phyloP scores from a whole-genome alignment of 2,888 invertebrate species.

The Sphaerophoria taeniata region DNA sequence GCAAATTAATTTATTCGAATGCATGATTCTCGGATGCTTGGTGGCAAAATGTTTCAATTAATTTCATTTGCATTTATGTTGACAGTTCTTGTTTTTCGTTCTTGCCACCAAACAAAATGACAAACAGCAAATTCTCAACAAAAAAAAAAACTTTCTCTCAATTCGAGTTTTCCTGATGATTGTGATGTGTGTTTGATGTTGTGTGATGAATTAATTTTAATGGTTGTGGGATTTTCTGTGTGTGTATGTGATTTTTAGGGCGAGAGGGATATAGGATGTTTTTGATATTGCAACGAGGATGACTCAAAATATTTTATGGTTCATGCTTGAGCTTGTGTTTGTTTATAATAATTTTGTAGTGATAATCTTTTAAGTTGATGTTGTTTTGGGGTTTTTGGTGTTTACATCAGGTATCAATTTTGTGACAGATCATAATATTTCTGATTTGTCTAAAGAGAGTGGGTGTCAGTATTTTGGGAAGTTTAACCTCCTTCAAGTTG shows the following conservation, averaged over 20 bases:
- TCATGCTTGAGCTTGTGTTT: not conserved
- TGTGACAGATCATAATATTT: slow-evolving; percentile 64
- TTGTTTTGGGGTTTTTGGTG: slow-evolving; percentile 31
- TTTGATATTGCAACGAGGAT: not conserved
- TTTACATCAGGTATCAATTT: slow-evolving; percentile 57
- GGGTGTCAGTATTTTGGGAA: not conserved
- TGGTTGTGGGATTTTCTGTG: slow-evolving; percentile 42
- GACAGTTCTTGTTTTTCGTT: slow-evolving; percentile 78
- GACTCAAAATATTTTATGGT: slow-evolving; percentile 1
- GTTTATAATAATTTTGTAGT: slow-evolving; percentile 48
- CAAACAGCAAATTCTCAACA: slow-evolving; percentile 26
- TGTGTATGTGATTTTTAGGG: slow-evolving; percentile 58
- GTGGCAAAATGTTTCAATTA: slow-evolving; percentile 78
- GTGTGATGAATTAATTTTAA: slow-evolving; percentile 72
- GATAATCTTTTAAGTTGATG: slow-evolving; percentile 71
- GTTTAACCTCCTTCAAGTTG: no score
- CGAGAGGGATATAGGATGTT: not conserved
- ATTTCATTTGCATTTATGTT: slow-evolving; percentile 79
- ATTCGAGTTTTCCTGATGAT: slow-evolving; percentile 10
- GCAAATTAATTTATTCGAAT: slow-evolving; percentile 82
- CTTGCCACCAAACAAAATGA: slow-evolving; percentile 25
- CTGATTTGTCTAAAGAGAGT: slow-evolving; percentile 51
- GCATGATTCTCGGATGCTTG: slow-evolving; percentile 78
- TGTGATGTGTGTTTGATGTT: slow-evolving; percentile 23
- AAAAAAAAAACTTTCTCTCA: not conserved